Base-by-base conservation (phyloP, 2,888 invertebrate genomes). In the Hipparchia sbordonii region DNA sequence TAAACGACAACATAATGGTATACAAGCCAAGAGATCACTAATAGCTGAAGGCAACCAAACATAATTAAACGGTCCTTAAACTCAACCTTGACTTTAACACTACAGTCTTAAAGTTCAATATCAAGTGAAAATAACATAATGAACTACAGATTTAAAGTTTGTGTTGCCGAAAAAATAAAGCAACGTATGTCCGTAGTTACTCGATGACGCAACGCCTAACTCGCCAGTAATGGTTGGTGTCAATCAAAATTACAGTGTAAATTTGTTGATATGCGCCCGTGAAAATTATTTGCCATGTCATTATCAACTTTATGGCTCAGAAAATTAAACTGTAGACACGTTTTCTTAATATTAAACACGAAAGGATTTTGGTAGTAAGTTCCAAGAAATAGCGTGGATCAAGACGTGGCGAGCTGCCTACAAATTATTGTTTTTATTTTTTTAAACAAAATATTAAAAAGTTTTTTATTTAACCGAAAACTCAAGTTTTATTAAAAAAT, bases 221-320 rank as follows among this genome's bases (percentile, higher is more conserved):
- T 88, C 88, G 85, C 85, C 88, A 89, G 89, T 93, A 93, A 93
- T 92, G 92, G 93, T 88, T 84, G 90, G 89, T 93, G 93, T 93
- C 93, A 93, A 93, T 93, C 93, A 93, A 93, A 93, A 92, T 92
- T 92, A 92, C 87, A 89, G 85, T 85, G 88, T 90, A 88, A 91
- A 89, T 81, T 89, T 87, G 84, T 85, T 82, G 82, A 79, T 84
- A 81, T 84, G 82, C 84, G 80, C 77, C 78, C 80, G 79, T 78
- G 74, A 79, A 84, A 87, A 81, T 81, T 79, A 82, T 82, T 78
- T 72, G 78, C 75, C 75, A 77, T 70, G 70, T 80, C 75, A 88
- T 82, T 84, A 81, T 84, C 77, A 79, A 77, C 86, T 83, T 78
- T 89, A 84, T 79, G 60, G 72, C 77, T 62, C 56, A 67, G 8